Conservation (phyloP, 2,888 invertebrate genomes). For the Archaeoteleia sp. region DNA sequence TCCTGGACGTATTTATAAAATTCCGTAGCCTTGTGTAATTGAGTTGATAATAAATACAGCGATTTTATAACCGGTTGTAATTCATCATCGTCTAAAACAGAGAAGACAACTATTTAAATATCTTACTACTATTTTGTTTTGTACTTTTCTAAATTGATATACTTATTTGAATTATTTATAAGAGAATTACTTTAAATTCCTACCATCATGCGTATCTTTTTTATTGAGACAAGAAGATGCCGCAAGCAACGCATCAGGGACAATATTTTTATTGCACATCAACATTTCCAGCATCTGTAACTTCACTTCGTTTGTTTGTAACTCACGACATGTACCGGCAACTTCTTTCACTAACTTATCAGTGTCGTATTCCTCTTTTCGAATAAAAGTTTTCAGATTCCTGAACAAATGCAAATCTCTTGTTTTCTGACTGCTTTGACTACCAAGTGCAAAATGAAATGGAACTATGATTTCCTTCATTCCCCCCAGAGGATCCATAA, state of each 20-base stretch:
- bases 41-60: constrained; percentile 60
- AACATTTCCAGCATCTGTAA: constrained; percentile 84
- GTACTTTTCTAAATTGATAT: too few species aligned
- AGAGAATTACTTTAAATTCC: constrained; percentile 3
- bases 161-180: neutral
- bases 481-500: constrained; percentile 89
- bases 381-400: constrained; percentile 82
- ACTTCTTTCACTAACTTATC: constrained; percentile 78
- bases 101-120: too few species aligned
- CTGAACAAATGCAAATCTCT: constrained; percentile 91
- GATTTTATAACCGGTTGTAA: constrained; percentile 62
- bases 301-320: constrained; percentile 84
- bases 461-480: constrained; percentile 90
- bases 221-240: constrained; percentile 75
- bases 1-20: constrained; percentile 67
- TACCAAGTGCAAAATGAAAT: constrained; percentile 92
- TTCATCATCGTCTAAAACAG: constrained; percentile 61
- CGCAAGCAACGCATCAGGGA: constrained; percentile 79
- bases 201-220: constrained; percentile 52
- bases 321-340: constrained; percentile 78
- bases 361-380: constrained; percentile 76
- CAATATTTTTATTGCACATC: constrained; percentile 79
- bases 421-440: constrained; percentile 89
- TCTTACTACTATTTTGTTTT: too few species aligned
- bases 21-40: constrained; percentile 61